Base-by-base conservation (phyloP, 1,140 invertebrate genomes). In the Brachionus asplanchnoidis region DNA sequence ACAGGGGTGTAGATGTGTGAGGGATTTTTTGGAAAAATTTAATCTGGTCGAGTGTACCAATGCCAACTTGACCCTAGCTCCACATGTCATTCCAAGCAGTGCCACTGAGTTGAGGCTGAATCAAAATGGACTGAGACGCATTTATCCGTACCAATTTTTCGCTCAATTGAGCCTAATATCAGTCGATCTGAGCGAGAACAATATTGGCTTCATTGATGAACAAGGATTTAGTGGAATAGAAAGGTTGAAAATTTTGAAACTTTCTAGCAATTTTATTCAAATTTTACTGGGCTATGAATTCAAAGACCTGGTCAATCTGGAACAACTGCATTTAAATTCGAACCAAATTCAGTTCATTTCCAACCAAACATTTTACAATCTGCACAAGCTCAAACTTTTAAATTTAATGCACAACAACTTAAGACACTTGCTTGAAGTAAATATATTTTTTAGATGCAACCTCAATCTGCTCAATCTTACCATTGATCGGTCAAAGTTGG, bases 281-380 rank as follows among this genome's bases (percentile, higher is more conserved):
- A 77, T 77, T 14, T 50, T 77, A 4, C 20, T 77, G 0, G 73
- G 73, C 23, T 50, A 77, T 46, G 73, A 77, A 14, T 77, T 77
- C 42, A 77, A 77, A 46, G 73, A 77, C 12, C 26, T 50, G 26
- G 28, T 50, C 26, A 46, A 32, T 46, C 26, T 77, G 2, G 73
- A 77, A 77, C 42, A 77, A n/a, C 26, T 77, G 7, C 46, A 77
- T 50, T 50, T 77, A 77, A 44, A 77, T 11, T 26, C 12, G 1
- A 77, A 77, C 32, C 46, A 77, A 50, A 77, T 77, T 5, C 73
- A 77, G 11, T 77, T 50, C n/a, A 50, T 77, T 14, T 77, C 73
- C n/a, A 77, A 77, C 42, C 40, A 50, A 26, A 77, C 73, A 1
- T 77, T 77, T 28, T 4, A 46, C 11, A 50, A 26, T 50, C 20